A percentile compares a stretch with the other conserved stretches of the same genome.
These are phyloP conservation scores for Zaprionus lachaisei DNA, from an alignment of 1,140 invertebrate species.

Conservation along the genomic window DNA sequence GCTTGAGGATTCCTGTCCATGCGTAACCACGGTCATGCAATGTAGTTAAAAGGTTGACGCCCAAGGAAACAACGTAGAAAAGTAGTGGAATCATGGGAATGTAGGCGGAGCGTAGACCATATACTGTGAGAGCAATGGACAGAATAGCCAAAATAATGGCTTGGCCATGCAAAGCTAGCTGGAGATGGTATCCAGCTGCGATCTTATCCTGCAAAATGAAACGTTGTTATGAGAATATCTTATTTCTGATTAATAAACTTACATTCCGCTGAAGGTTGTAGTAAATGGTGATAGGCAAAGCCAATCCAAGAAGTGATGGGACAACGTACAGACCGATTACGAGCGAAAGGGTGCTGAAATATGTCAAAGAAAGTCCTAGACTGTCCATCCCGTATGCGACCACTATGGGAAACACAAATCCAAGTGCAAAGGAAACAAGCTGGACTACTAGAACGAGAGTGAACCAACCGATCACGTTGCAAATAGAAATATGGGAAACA, in stretches of 20 bases:
- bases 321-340: slow-evolving; percentile 85
- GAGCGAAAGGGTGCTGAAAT: slow-evolving; percentile 88
- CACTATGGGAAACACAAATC: slow-evolving; percentile 85
- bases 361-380: slow-evolving; percentile 86
- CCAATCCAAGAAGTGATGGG: slow-evolving; percentile 52
- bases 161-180: slow-evolving; percentile 64
- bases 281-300: slow-evolving; percentile 74
- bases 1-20: slow-evolving; percentile 86
- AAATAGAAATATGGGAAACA: slow-evolving; percentile 39
- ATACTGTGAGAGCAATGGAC: slow-evolving; percentile 27
- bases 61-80: slow-evolving; percentile 55
- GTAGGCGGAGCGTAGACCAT: slow-evolving; percentile 60
- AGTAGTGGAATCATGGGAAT: slow-evolving; percentile 57
- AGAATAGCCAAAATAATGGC: slow-evolving; percentile 50
- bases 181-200: slow-evolving; percentile 41
- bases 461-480: slow-evolving; percentile 47
- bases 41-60: slow-evolving; percentile 58
- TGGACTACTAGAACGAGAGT: slow-evolving; percentile 52
- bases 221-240: not conserved
- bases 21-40: slow-evolving; percentile 85
- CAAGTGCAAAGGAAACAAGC: slow-evolving; percentile 72
- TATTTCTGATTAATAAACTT: not conserved
- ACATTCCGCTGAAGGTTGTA: slow-evolving; percentile 62
- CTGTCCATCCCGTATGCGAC: slow-evolving; percentile 84
- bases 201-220: slow-evolving; percentile 48